Percentiles rank a stretch among this genome's conserved stretches.
These are phyloP conservation scores for Acanthococcus lagerstroemiae DNA, from an alignment of 2,888 invertebrate species.

Conservation along the genomic window DNA sequence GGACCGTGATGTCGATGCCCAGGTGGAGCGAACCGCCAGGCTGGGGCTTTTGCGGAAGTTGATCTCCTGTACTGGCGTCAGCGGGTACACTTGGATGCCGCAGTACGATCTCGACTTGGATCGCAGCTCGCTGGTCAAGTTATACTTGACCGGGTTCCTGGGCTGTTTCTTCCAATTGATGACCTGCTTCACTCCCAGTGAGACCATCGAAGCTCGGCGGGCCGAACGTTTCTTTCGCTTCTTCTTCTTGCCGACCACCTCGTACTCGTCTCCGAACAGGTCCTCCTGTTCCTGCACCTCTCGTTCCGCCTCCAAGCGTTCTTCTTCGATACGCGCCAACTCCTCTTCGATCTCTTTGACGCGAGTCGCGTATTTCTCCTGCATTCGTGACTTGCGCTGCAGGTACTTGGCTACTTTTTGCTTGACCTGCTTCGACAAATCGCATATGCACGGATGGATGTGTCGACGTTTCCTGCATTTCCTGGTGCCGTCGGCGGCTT, in stretches of 20 bases:
- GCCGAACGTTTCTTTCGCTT: conserved; percentile 19
- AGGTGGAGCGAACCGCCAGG: neutral
- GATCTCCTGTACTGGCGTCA: neutral
- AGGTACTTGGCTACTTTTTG: neutral
- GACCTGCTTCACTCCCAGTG: no score
- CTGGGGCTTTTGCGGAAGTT: neutral
- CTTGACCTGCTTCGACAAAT: neutral
- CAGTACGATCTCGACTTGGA: conserved; percentile 1
- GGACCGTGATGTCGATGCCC: neutral
- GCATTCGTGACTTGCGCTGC: neutral
- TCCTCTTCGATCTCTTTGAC: conserved; percentile 14
- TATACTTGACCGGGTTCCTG: neutral
- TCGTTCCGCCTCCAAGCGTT: neutral
- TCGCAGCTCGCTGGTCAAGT: neutral
- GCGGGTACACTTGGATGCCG: neutral
- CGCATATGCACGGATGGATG: conserved; percentile 17
- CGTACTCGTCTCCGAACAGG: conserved; percentile 22
- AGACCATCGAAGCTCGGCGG: conserved; percentile 16
- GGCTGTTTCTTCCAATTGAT: conserved; percentile 20
- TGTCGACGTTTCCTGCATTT: neutral
- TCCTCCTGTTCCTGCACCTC: conserved; percentile 5
- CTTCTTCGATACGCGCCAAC: neutral
- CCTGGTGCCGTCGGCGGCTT: no score
- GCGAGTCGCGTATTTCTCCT: conserved; percentile 1
- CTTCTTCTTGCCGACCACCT: neutral